Percentiles rank a stretch among this genome's conserved stretches.
Evolutionary conservation across 2,888 invertebrate species (phyloP).

Genomic region (Phlogophora meticulosa): DNA sequence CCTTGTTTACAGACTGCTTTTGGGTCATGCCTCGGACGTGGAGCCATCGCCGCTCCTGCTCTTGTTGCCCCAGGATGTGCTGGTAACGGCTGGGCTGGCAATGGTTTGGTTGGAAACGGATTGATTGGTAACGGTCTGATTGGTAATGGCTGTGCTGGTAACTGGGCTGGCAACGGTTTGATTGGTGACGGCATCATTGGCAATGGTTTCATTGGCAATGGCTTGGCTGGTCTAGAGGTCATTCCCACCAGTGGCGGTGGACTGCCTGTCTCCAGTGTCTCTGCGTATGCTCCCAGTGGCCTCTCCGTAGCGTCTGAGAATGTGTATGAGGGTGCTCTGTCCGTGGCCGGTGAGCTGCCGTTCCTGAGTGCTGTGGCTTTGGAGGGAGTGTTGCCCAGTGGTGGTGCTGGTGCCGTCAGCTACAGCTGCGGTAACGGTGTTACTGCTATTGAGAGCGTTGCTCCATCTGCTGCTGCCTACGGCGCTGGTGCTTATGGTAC

Average conservation of each 20-base stretch:
- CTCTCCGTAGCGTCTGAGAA: constrained; percentile 60
- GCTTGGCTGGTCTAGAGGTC: constrained; percentile 50
- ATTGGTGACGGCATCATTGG: constrained; percentile 7
- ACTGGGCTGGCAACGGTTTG: constrained; percentile 4
- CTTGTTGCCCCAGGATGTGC: constrained; percentile 17
- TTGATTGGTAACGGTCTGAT: not conserved
- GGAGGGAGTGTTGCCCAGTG: not conserved
- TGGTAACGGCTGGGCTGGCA: constrained; percentile 1
- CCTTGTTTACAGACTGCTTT: too few species aligned
- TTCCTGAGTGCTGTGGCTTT: constrained; percentile 51
- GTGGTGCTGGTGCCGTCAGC: too few species aligned
- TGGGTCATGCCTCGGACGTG: not conserved
- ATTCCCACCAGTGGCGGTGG: constrained; percentile 56
- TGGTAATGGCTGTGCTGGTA: not conserved
- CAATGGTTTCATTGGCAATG: constrained; percentile 12
- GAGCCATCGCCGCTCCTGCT: not conserved
- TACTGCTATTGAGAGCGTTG: constrained; percentile 37
- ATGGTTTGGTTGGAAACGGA: not conserved
- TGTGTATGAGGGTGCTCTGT: constrained; percentile 53
- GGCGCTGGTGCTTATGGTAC: too few species aligned
- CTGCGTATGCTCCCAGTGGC: constrained; percentile 50
- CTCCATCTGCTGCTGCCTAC: constrained; percentile 21
- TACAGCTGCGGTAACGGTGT: not conserved
- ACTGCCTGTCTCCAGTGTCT: constrained; percentile 52
- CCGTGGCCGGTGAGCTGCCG: constrained; percentile 54